phyloP scores from a whole-genome alignment of 2,888 invertebrate genomes.

The Brachyptera risi region DNA sequence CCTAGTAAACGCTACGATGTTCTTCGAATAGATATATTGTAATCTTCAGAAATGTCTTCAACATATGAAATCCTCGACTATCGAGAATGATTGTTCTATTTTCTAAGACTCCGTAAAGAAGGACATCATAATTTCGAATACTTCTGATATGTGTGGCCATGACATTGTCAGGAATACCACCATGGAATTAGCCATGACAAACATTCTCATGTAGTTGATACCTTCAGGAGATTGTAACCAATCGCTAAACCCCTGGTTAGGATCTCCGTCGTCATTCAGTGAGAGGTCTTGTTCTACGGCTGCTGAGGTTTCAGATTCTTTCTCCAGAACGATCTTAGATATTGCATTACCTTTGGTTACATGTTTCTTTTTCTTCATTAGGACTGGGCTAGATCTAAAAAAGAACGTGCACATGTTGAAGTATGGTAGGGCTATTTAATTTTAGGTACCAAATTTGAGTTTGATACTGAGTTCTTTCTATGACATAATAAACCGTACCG shows the following conservation, averaged over 20 bases:
- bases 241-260: conserved; percentile 30
- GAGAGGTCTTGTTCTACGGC: background rate
- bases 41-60: no score
- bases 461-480: no score
- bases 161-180: conserved; percentile 66
- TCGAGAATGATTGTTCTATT: conserved; percentile 31
- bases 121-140: conserved; percentile 49
- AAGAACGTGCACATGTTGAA: no score
- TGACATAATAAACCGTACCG: no score
- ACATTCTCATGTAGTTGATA: conserved; percentile 73
- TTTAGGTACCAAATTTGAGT: no score
- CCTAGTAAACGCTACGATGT: no score
- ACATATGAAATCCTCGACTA: background rate
- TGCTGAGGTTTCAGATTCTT: no score
- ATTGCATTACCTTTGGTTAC: background rate
- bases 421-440: no score
- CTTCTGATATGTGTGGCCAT: conserved; percentile 66
- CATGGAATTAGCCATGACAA: conserved; percentile 71
- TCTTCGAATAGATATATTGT: no score
- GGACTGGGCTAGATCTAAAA: no score
- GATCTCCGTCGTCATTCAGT: conserved; percentile 22
- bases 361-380: conserved; percentile 4
- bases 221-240: conserved; percentile 54
- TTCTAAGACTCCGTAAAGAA: conserved; percentile 41
- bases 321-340: background rate